Base-by-base conservation (phyloP, 2,888 invertebrate genomes). In the Chrysina gloriosa region DNA sequence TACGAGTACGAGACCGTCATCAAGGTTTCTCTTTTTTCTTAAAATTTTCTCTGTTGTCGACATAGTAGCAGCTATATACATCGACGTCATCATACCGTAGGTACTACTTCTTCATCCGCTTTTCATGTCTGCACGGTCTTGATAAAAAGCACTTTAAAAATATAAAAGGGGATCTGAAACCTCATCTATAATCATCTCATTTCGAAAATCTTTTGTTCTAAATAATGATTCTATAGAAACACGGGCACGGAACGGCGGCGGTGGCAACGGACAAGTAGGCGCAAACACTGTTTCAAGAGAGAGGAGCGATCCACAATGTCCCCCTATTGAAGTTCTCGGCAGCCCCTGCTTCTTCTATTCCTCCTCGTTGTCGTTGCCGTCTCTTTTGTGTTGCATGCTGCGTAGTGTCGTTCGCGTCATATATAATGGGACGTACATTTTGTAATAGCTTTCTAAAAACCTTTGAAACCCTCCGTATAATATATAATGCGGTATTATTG, bases 121-220 rank as follows among this genome's bases (percentile, higher is more conserved):
- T 77, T 79, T 79, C 75, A 78, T 76, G 77, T 77, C 77, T 75
- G 74, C 75, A 77, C 74, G 75, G 70, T 71, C 70, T 70, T 72
- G 71, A 71, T 74, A 73, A 73, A 73, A 72, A 71, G 73, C 70
- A 70, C 73, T 72, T 69, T 69, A 66, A 66, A 61, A 72, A 72
- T 71, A 75, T 73, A 76, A 76, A 76, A 75, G 74, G 73, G 73
- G 73, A 76, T 73, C 73, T 70, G 77, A 77, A 76, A 78, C 80
- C 79, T 78, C 81, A 80, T 82, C 81, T 78, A 80, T 81, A 81
- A 82, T 81, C 81, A 82, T 81, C 82, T 82, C 81, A 80, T 82
- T 82, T 81, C 80, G 78, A 76, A 77, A 79, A 80, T 80, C 83
- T 82, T 83, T 83, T 83, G 83, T 83, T 82, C 81, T 77, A 80